These are phyloP conservation scores for Asarcornis scutulata DNA, from an alignment of 2,113 vertebrate genomes.

Conservation along the genomic window DNA sequence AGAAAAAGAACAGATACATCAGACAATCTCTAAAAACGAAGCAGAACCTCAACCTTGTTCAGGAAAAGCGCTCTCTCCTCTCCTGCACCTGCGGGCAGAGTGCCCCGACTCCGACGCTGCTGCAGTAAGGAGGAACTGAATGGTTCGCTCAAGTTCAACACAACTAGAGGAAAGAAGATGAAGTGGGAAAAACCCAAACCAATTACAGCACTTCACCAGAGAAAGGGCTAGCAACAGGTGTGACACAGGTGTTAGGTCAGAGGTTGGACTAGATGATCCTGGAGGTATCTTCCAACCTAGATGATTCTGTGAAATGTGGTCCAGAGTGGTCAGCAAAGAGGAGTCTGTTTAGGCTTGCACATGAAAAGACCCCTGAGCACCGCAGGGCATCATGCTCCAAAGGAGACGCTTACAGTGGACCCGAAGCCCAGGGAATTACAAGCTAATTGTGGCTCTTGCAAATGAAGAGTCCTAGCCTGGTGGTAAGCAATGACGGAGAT, in stretches of 20 bases:
- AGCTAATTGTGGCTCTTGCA: background rate
- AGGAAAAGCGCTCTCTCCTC: background rate
- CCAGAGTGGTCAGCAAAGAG: background rate
- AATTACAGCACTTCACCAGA: background rate
- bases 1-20: background rate
- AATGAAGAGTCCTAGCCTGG: background rate
- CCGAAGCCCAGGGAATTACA: background rate
- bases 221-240: background rate
- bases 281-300: no score
- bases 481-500: background rate
- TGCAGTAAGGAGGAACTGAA: background rate
- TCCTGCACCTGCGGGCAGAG: background rate
- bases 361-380: background rate
- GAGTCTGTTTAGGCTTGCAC: background rate
- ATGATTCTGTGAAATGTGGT: background rate
- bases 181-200: fast-evolving
- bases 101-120: background rate
- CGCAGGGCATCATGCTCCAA: background rate
- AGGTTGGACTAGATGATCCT: no score
- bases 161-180: background rate
- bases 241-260: no score
- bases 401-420: background rate
- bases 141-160: background rate
- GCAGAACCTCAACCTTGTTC: background rate
- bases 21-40: background rate